These are phyloP conservation scores for Porites lobata DNA, from an alignment of 92 coral and sea anemone species.

Conservation along the genomic window DNA sequence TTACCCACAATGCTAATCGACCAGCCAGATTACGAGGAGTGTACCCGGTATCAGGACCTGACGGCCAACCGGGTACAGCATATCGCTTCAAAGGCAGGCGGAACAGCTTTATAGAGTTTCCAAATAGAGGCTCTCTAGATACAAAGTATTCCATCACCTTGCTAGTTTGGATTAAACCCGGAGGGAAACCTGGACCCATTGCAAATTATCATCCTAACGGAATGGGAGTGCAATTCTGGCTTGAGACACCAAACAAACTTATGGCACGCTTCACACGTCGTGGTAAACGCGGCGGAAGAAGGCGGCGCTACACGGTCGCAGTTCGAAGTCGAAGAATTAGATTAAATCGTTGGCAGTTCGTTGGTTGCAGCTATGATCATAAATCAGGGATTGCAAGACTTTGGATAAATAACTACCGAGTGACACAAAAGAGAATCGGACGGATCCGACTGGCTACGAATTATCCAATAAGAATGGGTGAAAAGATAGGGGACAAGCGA, in stretches of 20 bases:
- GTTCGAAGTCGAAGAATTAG: slow-evolving; percentile 53
- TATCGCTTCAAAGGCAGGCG: slow-evolving; percentile 75
- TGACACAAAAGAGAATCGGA: slow-evolving; percentile 69
- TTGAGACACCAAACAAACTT: slow-evolving; percentile 63
- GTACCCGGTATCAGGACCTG: slow-evolving; percentile 74
- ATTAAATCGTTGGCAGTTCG: slow-evolving; percentile 75
- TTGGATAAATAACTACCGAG: slow-evolving; percentile 69
- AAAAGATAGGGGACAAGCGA: slow-evolving; percentile 73
- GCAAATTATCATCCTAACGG: slow-evolving; percentile 88
- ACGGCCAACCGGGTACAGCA: slow-evolving; percentile 68
- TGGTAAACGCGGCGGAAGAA: slow-evolving; percentile 35
- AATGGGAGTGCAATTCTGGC: slow-evolving; percentile 85
- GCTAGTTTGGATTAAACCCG: slow-evolving; percentile 79
- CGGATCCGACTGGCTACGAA: slow-evolving; percentile 83
- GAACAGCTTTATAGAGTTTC: slow-evolving; percentile 80
- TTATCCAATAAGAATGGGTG: slow-evolving; percentile 79
- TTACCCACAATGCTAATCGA: slow-evolving; percentile 58
- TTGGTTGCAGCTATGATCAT: slow-evolving; percentile 74
- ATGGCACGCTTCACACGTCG: slow-evolving; percentile 76
- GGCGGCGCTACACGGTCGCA: slow-evolving; percentile 74
- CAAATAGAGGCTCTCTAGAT: slow-evolving; percentile 83
- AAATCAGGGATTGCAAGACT: slow-evolving; percentile 75
- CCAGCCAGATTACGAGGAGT: slow-evolving; percentile 74
- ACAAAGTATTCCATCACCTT: slow-evolving; percentile 79
- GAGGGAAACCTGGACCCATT: slow-evolving; percentile 80